phyloP scores from a whole-genome alignment of 2,888 invertebrate genomes.

The Cephus pygmeus region DNA sequence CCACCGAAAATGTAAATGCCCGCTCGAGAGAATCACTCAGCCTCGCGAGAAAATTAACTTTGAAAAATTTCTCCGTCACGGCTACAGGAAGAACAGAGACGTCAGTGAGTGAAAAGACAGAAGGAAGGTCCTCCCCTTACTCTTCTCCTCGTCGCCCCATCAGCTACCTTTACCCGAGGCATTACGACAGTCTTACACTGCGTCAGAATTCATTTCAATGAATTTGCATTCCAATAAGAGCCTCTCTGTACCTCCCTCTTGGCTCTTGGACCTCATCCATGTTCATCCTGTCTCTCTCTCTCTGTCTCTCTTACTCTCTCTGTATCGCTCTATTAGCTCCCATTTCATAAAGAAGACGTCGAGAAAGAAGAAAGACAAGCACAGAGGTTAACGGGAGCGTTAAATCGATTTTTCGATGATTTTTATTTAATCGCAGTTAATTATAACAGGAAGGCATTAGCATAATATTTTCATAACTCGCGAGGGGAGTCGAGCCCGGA shows the following conservation, averaged over 20 bases:
- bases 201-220: conserved; percentile 57
- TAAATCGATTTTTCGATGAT: conserved; percentile 28
- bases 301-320: background rate
- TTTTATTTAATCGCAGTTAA: conserved; percentile 35
- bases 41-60: conserved; percentile 44
- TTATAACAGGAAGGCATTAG: background rate
- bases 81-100: conserved; percentile 18
- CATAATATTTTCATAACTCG: conserved; percentile 5
- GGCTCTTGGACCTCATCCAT: background rate
- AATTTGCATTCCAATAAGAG: conserved; percentile 52
- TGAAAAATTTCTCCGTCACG: conserved; percentile 35
- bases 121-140: background rate
- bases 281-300: background rate
- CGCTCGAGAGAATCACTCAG: conserved; percentile 32
- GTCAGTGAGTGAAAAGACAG: conserved; percentile 11
- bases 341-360: too few relatives aligned
- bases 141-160: background rate
- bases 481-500: background rate
- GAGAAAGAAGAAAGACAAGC: background rate
- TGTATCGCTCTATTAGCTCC: conserved; percentile 7
- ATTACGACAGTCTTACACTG: conserved; percentile 50
- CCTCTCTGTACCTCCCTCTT: background rate
- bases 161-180: conserved; percentile 28
- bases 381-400: conserved; percentile 2
- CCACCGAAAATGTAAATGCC: conserved; percentile 43